These are phyloP conservation scores for Opisthograptis luteolata DNA, from an alignment of 2,888 invertebrate genomes.

Conservation along the genomic window DNA sequence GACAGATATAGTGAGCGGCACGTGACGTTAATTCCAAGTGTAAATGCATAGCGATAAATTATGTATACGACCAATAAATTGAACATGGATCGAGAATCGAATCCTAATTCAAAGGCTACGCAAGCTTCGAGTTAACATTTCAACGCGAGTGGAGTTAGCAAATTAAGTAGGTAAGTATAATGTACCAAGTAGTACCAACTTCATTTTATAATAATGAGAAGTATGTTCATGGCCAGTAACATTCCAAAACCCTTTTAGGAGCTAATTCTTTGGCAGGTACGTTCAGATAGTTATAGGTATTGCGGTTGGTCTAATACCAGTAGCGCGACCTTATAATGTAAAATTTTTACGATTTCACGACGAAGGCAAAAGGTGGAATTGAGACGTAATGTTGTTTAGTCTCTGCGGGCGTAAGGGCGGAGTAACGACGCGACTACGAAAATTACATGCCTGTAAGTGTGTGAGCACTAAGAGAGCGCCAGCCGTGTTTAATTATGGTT, in stretches of 20 bases:
- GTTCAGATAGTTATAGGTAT: too few species aligned
- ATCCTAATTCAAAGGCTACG: slow-evolving; percentile 47
- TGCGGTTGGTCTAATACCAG: too few species aligned
- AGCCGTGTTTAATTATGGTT: slow-evolving; percentile 2
- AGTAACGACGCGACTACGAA: slow-evolving; percentile 2
- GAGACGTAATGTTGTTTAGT: slow-evolving; percentile 20
- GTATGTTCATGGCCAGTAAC: too few species aligned
- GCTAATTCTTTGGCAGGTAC: too few species aligned
- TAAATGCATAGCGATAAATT: slow-evolving; percentile 57
- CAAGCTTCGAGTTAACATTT: slow-evolving; percentile 28
- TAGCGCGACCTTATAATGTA: slow-evolving; percentile 10
- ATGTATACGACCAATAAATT: slow-evolving; percentile 63
- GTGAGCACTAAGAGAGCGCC: not conserved
- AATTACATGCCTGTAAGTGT: slow-evolving; percentile 1
- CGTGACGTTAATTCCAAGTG: slow-evolving; percentile 60
- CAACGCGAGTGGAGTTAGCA: slow-evolving; percentile 9
- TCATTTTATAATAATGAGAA: not conserved
- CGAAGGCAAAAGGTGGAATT: slow-evolving; percentile 12
- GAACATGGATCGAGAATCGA: slow-evolving; percentile 52
- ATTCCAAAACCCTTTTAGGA: too few species aligned
- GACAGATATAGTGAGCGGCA: slow-evolving; percentile 54
- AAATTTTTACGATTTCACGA: slow-evolving; percentile 23
- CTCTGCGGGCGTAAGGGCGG: slow-evolving; percentile 10
- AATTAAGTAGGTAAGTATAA: not conserved
- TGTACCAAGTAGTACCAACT: not conserved